phyloP scores from a whole-genome alignment of 2,888 invertebrate genomes.

The Diaphora mendica region DNA sequence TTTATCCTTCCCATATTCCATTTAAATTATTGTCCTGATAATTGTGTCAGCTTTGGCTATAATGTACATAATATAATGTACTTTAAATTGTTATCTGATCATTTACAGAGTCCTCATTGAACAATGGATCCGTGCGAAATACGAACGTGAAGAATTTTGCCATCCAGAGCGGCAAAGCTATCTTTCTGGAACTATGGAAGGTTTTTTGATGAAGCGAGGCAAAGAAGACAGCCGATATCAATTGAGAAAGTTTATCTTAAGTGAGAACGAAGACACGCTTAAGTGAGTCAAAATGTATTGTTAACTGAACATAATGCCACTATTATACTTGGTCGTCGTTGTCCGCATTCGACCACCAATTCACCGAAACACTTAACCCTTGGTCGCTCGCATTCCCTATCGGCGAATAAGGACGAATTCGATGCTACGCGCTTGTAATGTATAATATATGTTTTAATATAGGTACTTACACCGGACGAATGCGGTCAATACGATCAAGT shows the following conservation, averaged over 20 bases:
- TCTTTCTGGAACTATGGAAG: conserved; percentile 93
- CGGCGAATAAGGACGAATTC: conserved; percentile 27
- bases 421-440: conserved; percentile 19
- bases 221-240: conserved; percentile 95
- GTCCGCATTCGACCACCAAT: conserved; percentile 50
- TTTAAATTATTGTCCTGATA: not conserved
- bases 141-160: conserved; percentile 95
- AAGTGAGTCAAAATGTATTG: conserved; percentile 79
- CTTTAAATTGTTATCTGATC: not conserved
- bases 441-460: conserved; percentile 15
- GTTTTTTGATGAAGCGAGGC: conserved; percentile 95
- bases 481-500: conserved; percentile 46
- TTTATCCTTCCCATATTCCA: not conserved
- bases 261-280: conserved; percentile 92
- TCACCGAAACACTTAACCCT: conserved; percentile 48
- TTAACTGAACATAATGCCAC: conserved; percentile 46
- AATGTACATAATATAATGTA: not conserved
- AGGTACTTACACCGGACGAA: conserved; percentile 34
- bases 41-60: no score
- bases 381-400: conserved; percentile 32
- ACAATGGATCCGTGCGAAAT: conserved; percentile 97
- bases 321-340: conserved; percentile 50
- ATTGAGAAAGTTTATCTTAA: conserved; percentile 93
- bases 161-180: conserved; percentile 93
- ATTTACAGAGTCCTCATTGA: conserved; percentile 91